phyloP scores from a whole-genome alignment of 2,888 invertebrate species.

The Eupithecia subfuscata region DNA sequence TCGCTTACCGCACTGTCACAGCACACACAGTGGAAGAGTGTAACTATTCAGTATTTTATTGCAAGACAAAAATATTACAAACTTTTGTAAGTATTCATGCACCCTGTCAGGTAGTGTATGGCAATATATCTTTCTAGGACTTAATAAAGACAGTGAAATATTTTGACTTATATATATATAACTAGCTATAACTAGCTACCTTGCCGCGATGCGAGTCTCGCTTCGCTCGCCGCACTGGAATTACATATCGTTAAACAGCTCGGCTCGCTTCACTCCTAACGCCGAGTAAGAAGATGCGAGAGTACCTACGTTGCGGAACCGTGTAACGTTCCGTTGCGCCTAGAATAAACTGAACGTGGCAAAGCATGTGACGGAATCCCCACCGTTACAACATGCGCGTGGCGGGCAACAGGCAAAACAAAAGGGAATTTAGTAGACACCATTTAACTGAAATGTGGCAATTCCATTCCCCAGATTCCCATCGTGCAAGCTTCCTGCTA shows the following conservation, averaged over 20 bases:
- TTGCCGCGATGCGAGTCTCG: neutral
- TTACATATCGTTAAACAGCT: neutral
- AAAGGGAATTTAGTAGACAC: neutral
- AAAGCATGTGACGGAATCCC: neutral
- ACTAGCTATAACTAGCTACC: too few species aligned
- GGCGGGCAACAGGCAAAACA: neutral
- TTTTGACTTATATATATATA: too few species aligned
- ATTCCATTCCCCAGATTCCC: constrained; percentile 71
- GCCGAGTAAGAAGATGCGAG: neutral
- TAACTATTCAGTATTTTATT: neutral
- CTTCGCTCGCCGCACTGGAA: neutral
- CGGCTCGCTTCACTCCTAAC: neutral
- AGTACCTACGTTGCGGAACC: neutral
- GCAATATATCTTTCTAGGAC: too few species aligned
- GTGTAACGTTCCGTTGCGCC: neutral
- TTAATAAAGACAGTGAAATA: too few species aligned
- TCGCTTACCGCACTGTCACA: neutral
- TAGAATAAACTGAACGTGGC: neutral
- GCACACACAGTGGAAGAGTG: too few species aligned
- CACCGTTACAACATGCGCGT: neutral
- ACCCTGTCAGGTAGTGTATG: too few species aligned
- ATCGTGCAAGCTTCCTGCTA: constrained; percentile 90
- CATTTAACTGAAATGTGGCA: neutral
- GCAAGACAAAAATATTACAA: too few species aligned
- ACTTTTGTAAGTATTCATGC: too few species aligned